Percentiles rank a stretch among this genome's conserved stretches.
Evolutionary conservation across 2,113 vertebrate genomes (phyloP).

Genomic region (Notothenia coriiceps): DNA sequence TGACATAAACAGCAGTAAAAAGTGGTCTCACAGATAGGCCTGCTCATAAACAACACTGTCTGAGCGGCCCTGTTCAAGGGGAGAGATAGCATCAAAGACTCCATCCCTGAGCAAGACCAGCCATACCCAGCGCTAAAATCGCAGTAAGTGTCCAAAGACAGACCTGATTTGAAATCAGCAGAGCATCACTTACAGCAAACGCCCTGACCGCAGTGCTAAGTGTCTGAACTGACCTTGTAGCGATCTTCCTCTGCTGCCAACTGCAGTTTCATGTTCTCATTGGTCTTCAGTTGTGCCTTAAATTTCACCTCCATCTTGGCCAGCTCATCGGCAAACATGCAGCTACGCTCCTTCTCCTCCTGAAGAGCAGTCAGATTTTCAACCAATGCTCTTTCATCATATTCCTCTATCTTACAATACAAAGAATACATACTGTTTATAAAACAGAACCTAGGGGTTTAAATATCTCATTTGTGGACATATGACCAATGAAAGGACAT

Average conservation of each 20-base stretch:
- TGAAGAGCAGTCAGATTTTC: slow-evolving; percentile 63
- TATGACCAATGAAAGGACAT: background rate
- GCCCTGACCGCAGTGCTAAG: slow-evolving; percentile 4
- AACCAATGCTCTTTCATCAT: slow-evolving; percentile 1
- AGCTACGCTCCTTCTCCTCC: slow-evolving; percentile 95
- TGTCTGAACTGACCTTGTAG: slow-evolving; percentile 87
- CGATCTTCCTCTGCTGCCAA: slow-evolving; percentile 91
- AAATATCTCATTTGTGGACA: background rate
- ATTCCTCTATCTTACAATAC: background rate
- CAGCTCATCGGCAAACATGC: slow-evolving; percentile 92
- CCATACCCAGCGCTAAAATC: slow-evolving; percentile 54
- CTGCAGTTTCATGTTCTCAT: slow-evolving; percentile 89
- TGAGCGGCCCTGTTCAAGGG: slow-evolving; percentile 65
- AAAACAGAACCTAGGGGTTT: background rate
- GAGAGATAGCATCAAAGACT: slow-evolving; percentile 71
- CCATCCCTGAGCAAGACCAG: slow-evolving; percentile 65
- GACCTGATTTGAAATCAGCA: slow-evolving; percentile 36
- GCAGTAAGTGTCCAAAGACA: slow-evolving; percentile 31
- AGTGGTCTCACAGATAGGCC: slow-evolving; percentile 69
- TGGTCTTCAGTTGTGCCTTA: slow-evolving; percentile 95
- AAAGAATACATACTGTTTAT: background rate
- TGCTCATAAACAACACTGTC: slow-evolving; percentile 81
- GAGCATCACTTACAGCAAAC: background rate
- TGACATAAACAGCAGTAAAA: slow-evolving; percentile 86
- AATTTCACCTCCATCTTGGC: slow-evolving; percentile 94